Evolutionary conservation across 1,140 invertebrate genomes (phyloP), one percentile per base, ranked within the genome.

Genomic region (Drosophila tsacasi): DNA sequence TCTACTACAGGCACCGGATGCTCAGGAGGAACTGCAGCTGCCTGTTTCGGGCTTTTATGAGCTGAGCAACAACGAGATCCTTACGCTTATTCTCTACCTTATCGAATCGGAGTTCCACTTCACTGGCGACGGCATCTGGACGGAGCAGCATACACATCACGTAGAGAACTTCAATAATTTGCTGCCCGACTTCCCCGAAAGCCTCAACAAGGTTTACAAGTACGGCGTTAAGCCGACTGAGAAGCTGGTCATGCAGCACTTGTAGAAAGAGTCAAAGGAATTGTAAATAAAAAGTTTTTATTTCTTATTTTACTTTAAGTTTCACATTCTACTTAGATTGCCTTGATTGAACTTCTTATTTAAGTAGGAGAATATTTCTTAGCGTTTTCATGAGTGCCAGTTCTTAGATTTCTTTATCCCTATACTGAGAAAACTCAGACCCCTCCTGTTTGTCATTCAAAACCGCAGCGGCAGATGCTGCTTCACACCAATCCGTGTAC

Each of bases 101-200:
- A 91, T 94, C n/a, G 93, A 94, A 82, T 81, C 79, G 1, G 84
- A 93, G 68, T 91, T 87, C 61, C 93, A 94, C 82, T 94, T 94
- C 42, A 93, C 93, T 15, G 93, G 93, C n/a, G 93, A 94, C 80
- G 93, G 93, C 27, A 90, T 94, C 47, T 94, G 93, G 87, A 93
- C 92, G 3, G 91, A 92, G 50, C 86, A 91, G 44, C 86, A 92
- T 52, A 75, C 77, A 9, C 87, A 92, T 64, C 91, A 92, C 47
- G 90, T 93, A 7, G 92, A 93, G 35, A 93, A 93, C 58, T 93
- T 93, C 15, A 92, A 93, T 57, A 93, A 92, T 61, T 58, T 93
- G 25, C 35, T 93, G 32, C 92, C 92, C 0, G 91, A 92, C 60
- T 92, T 93, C 47, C 91, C 92, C 0, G 91, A 93, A 37, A 92